Base-by-base conservation (phyloP, 2,113 vertebrate genomes). In the Prinia subflava region DNA sequence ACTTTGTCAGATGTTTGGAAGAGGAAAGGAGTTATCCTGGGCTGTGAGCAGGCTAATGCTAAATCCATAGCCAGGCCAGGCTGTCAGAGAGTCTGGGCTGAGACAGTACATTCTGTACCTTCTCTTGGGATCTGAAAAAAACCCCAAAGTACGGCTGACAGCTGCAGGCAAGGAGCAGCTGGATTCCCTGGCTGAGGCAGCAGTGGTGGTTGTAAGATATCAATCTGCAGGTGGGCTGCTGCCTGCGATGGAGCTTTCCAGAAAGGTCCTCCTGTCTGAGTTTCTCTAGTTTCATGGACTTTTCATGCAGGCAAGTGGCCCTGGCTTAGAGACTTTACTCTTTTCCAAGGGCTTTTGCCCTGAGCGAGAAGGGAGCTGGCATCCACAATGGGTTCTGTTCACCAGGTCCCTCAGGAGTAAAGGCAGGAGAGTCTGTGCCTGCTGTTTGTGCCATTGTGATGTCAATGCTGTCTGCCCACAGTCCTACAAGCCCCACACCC, bases 1-100 rank as follows among this genome's bases (percentile, higher is more conserved):
- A 78, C 50, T 90, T 93, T 95, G 90, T 88, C 86, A 94, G 83
- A 92, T 67, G 55, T 90, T 92, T 95, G 91, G 76, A 89, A 73
- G 70, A 92, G 76, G 82, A 90, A 78, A 1, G 8, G 94, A 93
- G 47, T 83, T 92, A 50, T 83, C 69, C 60, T 78, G 80, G 80
- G 44, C 80, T 81, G 50, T 13, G 24, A 95, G 80, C 68, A 78
- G 60, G 47, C 92, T 88, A 33, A 42, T 56, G 63, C 83, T 77
- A 84, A 92, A 86, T 90, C 91, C 17, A 3, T 50, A 77, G 83
- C 79, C 56, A 83, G 70, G n/a, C 88, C 1, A 8, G 60, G 76
- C 88, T 92, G 50, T 78, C 11, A 5, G 71, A 5, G 1, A 15
- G 2, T 64, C 73, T 84, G 83, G 27, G 71, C 89, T 73, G 86